Evolutionary conservation across 1,140 invertebrate genomes (phyloP).

Genomic region (Heterodera carotae): DNA sequence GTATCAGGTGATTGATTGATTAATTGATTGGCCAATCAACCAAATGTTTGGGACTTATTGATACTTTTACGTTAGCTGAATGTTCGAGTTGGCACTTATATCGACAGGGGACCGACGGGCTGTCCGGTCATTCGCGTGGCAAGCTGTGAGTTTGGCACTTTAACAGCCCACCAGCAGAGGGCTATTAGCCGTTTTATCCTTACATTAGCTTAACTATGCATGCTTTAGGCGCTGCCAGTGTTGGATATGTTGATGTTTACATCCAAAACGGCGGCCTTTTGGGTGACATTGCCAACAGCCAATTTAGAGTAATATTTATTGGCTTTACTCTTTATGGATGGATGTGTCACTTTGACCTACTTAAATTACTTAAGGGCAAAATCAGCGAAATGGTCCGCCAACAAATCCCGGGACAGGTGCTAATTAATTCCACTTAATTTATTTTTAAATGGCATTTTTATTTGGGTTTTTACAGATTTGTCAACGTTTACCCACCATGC

Average conservation of each 20-base stretch:
- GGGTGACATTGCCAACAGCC: conserved; percentile 63
- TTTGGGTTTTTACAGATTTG: conserved; percentile 53
- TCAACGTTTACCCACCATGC: conserved; percentile 49
- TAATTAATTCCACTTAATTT: neutral
- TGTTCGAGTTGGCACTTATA: conserved; percentile 51
- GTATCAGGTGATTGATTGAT: conserved; percentile 49
- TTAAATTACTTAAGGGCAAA: conserved; percentile 40
- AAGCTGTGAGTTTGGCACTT: conserved; percentile 46
- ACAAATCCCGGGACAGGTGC: conserved; percentile 48
- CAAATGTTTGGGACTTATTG: conserved; percentile 5
- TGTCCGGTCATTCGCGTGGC: conserved; percentile 46
- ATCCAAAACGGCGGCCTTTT: conserved; percentile 64
- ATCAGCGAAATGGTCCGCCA: conserved; percentile 50
- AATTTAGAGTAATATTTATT: conserved; percentile 53
- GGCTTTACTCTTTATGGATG: too few species aligned
- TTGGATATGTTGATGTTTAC: conserved; percentile 63
- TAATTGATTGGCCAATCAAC: neutral
- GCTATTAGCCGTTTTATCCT: conserved; percentile 6
- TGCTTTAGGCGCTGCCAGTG: conserved; percentile 23
- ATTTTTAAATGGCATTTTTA: neutral
- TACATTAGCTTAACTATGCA: conserved; percentile 1
- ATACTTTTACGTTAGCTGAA: conserved; percentile 1
- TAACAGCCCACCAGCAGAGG: too few species aligned
- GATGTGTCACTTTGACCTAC: neutral
- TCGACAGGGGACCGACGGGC: conserved; percentile 52